phyloP scores from a whole-genome alignment of 2,797 vertebrate genomes.

The Xiphorhynchus erythropygius region DNA sequence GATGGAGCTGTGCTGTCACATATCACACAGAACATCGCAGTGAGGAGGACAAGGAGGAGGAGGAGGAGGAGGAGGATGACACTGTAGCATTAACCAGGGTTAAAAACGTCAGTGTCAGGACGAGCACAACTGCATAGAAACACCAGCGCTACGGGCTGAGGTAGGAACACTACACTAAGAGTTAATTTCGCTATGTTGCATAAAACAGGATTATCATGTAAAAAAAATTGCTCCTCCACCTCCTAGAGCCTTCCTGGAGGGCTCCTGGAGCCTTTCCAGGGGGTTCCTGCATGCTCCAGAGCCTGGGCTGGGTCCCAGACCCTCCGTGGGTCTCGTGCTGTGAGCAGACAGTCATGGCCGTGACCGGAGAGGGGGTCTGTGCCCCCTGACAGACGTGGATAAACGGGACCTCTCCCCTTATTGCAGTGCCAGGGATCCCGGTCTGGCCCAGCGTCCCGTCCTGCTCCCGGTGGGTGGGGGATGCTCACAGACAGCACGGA shows the following conservation, averaged over 20 bases:
- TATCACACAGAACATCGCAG: slow-evolving; percentile 7
- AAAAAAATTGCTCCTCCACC: not conserved
- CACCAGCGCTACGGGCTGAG: slow-evolving; percentile 75
- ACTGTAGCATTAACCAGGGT: not conserved
- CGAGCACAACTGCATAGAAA: slow-evolving; percentile 75
- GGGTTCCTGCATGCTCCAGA: not conserved
- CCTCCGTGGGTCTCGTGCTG: not conserved
- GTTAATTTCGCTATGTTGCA: slow-evolving; percentile 72
- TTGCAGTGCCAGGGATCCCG: not conserved
- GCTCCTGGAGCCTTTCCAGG: not conserved
- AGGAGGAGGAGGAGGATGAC: not conserved
- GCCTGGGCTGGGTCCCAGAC: not conserved
- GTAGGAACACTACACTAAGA: slow-evolving; percentile 80
- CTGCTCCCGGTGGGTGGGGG: not conserved
- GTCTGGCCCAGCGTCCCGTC: not conserved
- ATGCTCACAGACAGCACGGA: not conserved
- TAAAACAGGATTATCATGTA: slow-evolving; percentile 67
- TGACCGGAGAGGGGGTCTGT: not conserved
- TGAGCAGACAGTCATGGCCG: not conserved
- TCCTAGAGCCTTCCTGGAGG: not conserved
- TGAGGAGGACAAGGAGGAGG: not conserved
- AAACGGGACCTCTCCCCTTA: not conserved
- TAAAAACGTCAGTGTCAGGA: slow-evolving; percentile 27
- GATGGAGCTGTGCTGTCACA: not conserved
- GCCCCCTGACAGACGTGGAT: not conserved